Evolutionary conservation across 2,113 vertebrate genomes (phyloP), one percentile per base, ranked within the genome.

Genomic region (Oncorhynchus mykiss): DNA sequence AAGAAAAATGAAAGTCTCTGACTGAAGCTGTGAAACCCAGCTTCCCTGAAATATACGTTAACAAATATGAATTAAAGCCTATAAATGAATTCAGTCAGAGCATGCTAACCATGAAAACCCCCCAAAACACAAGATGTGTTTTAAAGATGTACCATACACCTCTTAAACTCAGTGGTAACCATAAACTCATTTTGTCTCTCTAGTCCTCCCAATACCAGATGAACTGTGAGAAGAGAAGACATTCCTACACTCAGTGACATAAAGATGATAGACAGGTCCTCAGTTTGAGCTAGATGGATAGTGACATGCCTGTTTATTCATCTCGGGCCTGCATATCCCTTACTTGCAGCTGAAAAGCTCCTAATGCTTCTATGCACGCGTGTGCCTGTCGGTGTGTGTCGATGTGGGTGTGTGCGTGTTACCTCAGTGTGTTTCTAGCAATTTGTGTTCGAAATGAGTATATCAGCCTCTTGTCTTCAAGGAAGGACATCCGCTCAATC

Each of bases 271-370:
- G 39, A 12, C 90, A 89, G 87, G 31, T 82, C 72, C 48, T 48
- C 72, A 39, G 67, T 72, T 89, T 92, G 89, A 92, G 80, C 71
- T 74, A 90, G 92, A 92, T 91, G 78, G 76, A 89, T 91, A 92
- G 87, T 91, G 88, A 91, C 89, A 90, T 78, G 77, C 88, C 82
- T 90, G 86, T 90, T 92, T 92, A 91, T 90, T 90, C 90, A 85
- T 88, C 88, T 80, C 69, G 80, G 83, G 85, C 76, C 86, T 79
- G 79, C 80, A 87, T 74, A 86, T 89, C 86, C 67, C 70, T 82
- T 77, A 74, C 18, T 49, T 75, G 82, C 80, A 54, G 69, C 73
- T 0, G 48, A 71, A 80, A 78, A 76, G 39, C 39, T 45, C 39
- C 8, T 11, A 45, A 11, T 9, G 8, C 39, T 45, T 45, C 39